phyloP scores from a whole-genome alignment of 2,888 invertebrate species.

The Patella depressa region DNA sequence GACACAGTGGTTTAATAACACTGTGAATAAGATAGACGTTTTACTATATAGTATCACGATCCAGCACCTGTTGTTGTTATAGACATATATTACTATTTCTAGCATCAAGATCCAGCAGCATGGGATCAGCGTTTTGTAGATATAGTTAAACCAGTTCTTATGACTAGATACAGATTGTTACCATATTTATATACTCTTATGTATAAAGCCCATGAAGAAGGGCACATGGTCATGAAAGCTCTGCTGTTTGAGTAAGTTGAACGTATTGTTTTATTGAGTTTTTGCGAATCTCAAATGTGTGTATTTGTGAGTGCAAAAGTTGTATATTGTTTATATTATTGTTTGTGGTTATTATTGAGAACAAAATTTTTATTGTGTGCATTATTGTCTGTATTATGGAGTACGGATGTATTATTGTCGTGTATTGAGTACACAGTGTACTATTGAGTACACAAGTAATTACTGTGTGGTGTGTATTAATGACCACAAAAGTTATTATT shows the following conservation, averaged over 20 bases:
- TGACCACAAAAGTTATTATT: no score
- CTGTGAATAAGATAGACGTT: not conserved
- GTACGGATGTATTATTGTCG: no score
- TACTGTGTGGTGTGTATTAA: no score
- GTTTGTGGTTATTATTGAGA: not conserved
- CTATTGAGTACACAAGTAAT: no score
- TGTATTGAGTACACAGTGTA: no score
- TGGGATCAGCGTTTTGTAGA: slow-evolving; percentile 49
- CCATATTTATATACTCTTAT: slow-evolving; percentile 72
- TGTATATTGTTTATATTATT: no score
- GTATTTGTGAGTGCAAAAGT: no score
- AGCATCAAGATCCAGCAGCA: slow-evolving; percentile 66
- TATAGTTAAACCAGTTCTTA: slow-evolving; percentile 48
- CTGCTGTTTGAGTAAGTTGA: slow-evolving; percentile 68
- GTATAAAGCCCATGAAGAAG: slow-evolving; percentile 65
- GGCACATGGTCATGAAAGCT: slow-evolving; percentile 68
- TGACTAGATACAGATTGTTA: slow-evolving; percentile 69
- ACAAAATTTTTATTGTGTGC: not conserved
- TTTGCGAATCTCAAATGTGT: no score
- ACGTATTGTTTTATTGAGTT: not conserved
- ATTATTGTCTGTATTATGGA: not conserved
- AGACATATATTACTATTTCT: not conserved
- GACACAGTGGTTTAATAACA: no score
- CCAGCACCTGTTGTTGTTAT: slow-evolving; percentile 42
- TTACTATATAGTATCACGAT: slow-evolving; percentile 60